These are phyloP conservation scores for Megathymus violae DNA, from an alignment of 1,140 invertebrate species.

Conservation along the genomic window DNA sequence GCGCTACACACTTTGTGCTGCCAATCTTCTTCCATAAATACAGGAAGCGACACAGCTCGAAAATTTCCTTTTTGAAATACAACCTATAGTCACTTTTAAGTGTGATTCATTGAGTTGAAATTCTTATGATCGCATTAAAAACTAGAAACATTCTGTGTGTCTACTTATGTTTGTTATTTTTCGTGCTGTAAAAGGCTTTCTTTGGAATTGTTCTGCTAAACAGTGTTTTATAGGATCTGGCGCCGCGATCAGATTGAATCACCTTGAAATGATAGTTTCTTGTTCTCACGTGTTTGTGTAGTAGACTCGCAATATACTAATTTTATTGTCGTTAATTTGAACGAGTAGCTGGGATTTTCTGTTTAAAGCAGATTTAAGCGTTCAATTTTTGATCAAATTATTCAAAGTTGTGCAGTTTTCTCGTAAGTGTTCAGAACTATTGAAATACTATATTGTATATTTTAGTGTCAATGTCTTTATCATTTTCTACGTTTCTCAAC, in stretches of 20 bases:
- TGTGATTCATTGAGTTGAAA: slow-evolving; percentile 19
- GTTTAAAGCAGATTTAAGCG: no score
- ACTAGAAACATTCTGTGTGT: slow-evolving; percentile 4
- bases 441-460: no score
- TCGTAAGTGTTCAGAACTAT: no score
- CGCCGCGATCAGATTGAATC: slow-evolving; percentile 6
- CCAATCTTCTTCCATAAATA: slow-evolving; percentile 20
- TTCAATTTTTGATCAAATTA: no score
- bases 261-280: slow-evolving; percentile 1
- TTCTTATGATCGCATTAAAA: background rate
- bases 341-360: no score
- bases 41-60: slow-evolving; percentile 25
- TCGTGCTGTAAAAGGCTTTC: slow-evolving; percentile 30
- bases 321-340: background rate
- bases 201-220: slow-evolving; percentile 27
- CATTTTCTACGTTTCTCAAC: slow-evolving; percentile 33
- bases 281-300: slow-evolving; percentile 6
- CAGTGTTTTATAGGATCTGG: slow-evolving; percentile 22
- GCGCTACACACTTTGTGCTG: background rate
- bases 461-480: slow-evolving; percentile 35
- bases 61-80: slow-evolving; percentile 25
- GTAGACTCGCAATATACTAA: background rate
- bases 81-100: slow-evolving; percentile 16
- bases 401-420: no score
- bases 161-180: slow-evolving; percentile 31